Evolutionary conservation across 1,140 invertebrate genomes (phyloP).

Genomic region (Belonocnema kinseyi): DNA sequence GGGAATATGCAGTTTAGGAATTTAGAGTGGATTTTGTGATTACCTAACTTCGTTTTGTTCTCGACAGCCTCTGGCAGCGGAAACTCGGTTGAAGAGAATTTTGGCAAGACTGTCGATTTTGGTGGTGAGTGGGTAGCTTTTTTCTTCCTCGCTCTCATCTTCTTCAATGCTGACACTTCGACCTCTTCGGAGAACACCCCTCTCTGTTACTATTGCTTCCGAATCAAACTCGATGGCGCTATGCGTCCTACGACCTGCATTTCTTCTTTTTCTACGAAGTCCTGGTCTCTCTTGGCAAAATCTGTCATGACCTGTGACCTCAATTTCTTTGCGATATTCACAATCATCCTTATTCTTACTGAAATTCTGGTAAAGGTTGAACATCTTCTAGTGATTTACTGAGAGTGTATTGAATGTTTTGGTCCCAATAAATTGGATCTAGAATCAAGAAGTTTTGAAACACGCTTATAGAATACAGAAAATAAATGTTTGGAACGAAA

Average conservation of each 20-base stretch:
- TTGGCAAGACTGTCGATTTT: slow-evolving; percentile 73
- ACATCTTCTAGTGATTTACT: slow-evolving; percentile 76
- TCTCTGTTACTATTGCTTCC: slow-evolving; percentile 79
- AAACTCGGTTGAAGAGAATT: slow-evolving; percentile 69
- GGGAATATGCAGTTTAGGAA: too few species aligned
- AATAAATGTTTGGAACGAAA: too few species aligned
- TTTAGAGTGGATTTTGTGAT: not conserved
- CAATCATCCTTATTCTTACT: slow-evolving; percentile 79
- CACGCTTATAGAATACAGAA: not conserved
- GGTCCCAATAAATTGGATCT: not conserved
- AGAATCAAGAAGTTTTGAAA: not conserved
- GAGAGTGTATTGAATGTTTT: slow-evolving; percentile 4
- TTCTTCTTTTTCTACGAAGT: slow-evolving; percentile 76
- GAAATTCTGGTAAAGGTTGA: slow-evolving; percentile 85
- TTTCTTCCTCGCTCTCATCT: slow-evolving; percentile 65
- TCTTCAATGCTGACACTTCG: slow-evolving; percentile 71
- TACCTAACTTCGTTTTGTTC: slow-evolving; percentile 63
- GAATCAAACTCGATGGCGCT: slow-evolving; percentile 85
- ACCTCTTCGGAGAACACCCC: slow-evolving; percentile 63
- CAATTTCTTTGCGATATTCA: slow-evolving; percentile 76
- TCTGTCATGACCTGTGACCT: slow-evolving; percentile 84
- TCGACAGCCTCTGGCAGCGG: slow-evolving; percentile 61
- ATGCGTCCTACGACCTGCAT: slow-evolving; percentile 79
- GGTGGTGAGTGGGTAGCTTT: slow-evolving; percentile 65
- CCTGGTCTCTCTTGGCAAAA: slow-evolving; percentile 83